Evolutionary conservation across 2,797 vertebrate genomes (phyloP).

Genomic region (Spheniscus humboldti): DNA sequence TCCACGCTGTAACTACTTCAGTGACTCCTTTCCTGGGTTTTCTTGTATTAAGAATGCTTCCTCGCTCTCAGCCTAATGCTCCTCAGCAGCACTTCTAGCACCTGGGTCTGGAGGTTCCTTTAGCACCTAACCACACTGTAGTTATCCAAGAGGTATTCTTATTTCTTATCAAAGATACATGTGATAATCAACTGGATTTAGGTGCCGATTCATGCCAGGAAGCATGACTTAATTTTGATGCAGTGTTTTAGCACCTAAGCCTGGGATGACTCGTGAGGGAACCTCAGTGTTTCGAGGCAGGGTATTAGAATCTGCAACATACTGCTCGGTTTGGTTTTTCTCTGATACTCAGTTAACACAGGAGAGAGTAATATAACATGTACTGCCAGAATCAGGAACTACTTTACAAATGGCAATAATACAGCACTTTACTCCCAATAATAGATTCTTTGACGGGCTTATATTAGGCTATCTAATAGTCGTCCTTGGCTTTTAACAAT

Average conservation of each 20-base stretch:
- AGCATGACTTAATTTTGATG: neutral
- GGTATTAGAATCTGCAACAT: neutral
- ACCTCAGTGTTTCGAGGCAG: neutral
- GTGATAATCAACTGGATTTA: neutral
- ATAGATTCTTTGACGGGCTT: neutral
- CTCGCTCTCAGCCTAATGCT: neutral
- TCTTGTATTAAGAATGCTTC: neutral
- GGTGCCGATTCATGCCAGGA: neutral
- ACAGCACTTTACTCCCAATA: neutral
- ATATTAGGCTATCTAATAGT: neutral
- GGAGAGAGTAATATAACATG: neutral
- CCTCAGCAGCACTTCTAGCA: neutral
- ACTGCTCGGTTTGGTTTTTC: neutral
- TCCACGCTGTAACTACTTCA: neutral
- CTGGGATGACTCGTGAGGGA: neutral
- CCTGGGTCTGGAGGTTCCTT: neutral
- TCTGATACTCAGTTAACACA: neutral
- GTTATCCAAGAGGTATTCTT: neutral
- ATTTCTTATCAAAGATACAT: neutral
- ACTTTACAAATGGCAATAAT: neutral
- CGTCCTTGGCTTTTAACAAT: neutral
- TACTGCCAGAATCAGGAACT: neutral
- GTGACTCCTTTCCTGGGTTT: neutral
- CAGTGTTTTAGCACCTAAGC: neutral
- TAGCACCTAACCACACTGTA: neutral